These are phyloP conservation scores for Acropora tenuis DNA, from an alignment of 64 coral and sea anemone species.

Conservation along the genomic window DNA sequence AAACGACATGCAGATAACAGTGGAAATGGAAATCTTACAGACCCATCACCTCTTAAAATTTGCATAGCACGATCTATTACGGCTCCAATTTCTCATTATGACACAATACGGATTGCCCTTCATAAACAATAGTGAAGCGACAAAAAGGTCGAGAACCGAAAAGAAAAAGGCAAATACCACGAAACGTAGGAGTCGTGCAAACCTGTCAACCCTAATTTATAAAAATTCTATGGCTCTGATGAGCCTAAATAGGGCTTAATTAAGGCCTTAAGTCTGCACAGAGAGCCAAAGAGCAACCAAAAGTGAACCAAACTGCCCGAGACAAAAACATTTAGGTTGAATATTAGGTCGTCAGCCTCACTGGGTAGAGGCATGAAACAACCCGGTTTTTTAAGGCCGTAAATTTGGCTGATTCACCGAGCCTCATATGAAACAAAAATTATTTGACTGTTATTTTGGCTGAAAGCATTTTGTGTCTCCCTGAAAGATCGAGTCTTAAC, in stretches of 20 bases:
- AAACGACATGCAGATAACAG: no score
- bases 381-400: background rate
- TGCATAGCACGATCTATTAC: no score
- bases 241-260: background rate
- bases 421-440: background rate
- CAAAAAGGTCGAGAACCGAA: no score
- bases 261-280: background rate
- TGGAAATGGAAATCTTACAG: no score
- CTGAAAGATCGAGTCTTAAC: no score
- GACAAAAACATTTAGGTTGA: background rate
- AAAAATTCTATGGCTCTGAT: slow-evolving; percentile 4
- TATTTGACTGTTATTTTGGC: background rate
- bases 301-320: background rate
- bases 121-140: no score
- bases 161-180: no score
- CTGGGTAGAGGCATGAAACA: background rate
- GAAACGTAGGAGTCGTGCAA: no score
- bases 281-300: background rate
- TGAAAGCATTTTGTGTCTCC: background rate
- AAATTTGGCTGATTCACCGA: background rate
- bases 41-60: no score
- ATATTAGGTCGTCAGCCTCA: background rate
- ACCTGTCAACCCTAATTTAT: no score
- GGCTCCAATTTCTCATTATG: no score
- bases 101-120: no score